Evolutionary conservation across 2,113 vertebrate species (phyloP).

Genomic region (Pedetes capensis): DNA sequence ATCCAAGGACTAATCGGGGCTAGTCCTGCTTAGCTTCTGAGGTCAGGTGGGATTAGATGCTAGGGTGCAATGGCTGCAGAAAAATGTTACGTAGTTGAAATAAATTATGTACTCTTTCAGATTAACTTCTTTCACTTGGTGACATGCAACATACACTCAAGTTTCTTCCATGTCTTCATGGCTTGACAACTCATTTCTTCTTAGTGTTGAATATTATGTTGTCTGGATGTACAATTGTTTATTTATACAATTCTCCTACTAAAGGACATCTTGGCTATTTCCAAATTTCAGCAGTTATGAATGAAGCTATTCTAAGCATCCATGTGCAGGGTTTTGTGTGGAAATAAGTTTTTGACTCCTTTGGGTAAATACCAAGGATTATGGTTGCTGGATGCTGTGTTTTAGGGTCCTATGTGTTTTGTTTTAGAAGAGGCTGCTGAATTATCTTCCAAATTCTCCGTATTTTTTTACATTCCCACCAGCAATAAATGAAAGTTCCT

Average conservation of each 20-base stretch:
- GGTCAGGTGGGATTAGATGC: too few relatives aligned
- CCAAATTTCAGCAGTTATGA: neutral
- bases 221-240: neutral
- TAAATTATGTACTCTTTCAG: neutral
- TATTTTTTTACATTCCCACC: neutral
- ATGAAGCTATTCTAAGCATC: neutral
- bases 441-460: neutral
- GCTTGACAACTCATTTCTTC: neutral
- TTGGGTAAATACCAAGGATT: neutral
- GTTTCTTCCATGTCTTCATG: neutral
- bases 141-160: neutral
- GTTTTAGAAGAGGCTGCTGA: neutral
- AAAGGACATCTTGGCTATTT: neutral
- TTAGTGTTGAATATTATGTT: neutral
- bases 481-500: neutral
- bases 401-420: neutral
- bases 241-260: neutral
- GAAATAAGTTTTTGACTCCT: neutral
- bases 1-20: too few relatives aligned
- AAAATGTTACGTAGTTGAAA: neutral
- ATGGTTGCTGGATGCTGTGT: neutral
- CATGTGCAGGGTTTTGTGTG: neutral
- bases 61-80: too few relatives aligned
- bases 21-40: too few relatives aligned
- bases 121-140: neutral